Evolutionary conservation across 1,140 invertebrate genomes (phyloP), one percentile per base, ranked within the genome.

Genomic region (Polypedilum pembai): DNA sequence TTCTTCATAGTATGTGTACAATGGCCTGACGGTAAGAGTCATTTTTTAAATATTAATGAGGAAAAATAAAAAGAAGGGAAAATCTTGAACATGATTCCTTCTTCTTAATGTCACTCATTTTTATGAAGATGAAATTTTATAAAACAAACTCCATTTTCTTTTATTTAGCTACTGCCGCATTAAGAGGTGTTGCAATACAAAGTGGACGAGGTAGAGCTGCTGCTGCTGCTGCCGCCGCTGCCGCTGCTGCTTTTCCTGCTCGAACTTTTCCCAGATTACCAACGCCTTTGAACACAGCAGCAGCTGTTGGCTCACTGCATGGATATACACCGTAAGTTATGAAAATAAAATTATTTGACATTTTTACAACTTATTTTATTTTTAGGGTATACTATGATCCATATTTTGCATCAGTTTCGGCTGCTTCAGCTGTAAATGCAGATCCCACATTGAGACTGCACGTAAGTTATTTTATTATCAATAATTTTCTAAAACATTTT

Each of bases 361-460:
- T 12, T 12, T 45, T 56, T 40, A 73, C 15, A 76, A 74, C 76
- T 74, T 78, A 79, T 79, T 83, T 83, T 83, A 84, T 84, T 85
- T 83, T 81, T 86, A 93, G 94, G 83, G 90, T 96, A 77, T 96
- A 96, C 88, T 96, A 95, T 87, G 95, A 98, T 87, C 94, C 94
- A 78, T 95, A 95, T 87, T 85, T 96, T 87, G 92, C 92, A 80
- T 92, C 92, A 74, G 91, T 93, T 79, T 91, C 91, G 77, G 88
- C 89, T 74, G 83, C 84, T 80, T 86, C 79, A 79, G 40, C 80
- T 77, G 79, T 78, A 76, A 56, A 65, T 73, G 87, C 88, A 80
- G 91, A 94, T 85, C 92, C 92, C 77, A 92, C 93, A 84, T 94
- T 94, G 85, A 92, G 94, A 86, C 87, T 97, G 80, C 94, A 95